phyloP scores from a whole-genome alignment of 2,113 vertebrate genomes.

The Pagrus major region DNA sequence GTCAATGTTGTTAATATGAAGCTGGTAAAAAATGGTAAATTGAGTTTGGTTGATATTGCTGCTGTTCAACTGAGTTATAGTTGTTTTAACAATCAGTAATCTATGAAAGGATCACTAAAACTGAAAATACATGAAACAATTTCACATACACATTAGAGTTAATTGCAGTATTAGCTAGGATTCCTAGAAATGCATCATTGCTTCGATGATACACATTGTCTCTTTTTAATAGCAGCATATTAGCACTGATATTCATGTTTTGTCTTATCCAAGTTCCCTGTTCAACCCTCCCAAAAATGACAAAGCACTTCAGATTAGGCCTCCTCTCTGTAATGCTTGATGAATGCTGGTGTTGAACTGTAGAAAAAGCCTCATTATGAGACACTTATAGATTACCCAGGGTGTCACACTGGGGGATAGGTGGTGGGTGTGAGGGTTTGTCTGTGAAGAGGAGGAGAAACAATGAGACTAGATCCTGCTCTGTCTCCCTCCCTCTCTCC shows the following conservation, averaged over 20 bases:
- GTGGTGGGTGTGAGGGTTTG: slow-evolving; percentile 71
- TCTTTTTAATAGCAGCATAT: slow-evolving; percentile 24
- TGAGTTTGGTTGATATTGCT: neutral
- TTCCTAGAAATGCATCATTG: neutral
- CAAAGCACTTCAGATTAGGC: slow-evolving; percentile 56
- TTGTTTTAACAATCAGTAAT: neutral
- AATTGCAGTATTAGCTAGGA: neutral
- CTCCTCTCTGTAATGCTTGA: slow-evolving; percentile 67
- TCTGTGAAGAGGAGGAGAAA: slow-evolving; percentile 73
- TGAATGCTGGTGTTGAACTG: slow-evolving; percentile 74
- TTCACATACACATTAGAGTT: neutral
- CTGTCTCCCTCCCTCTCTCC: slow-evolving; percentile 86
- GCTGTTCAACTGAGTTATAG: neutral
- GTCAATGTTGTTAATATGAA: neutral
- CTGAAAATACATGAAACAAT: neutral
- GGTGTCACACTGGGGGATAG: slow-evolving; percentile 72
- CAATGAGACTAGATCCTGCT: slow-evolving; percentile 68
- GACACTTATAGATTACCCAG: slow-evolving; percentile 82
- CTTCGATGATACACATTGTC: neutral
- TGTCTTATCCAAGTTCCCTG: slow-evolving; percentile 15
- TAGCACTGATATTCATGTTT: slow-evolving; percentile 28
- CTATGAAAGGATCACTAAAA: neutral
- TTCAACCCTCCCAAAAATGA: slow-evolving; percentile 22
- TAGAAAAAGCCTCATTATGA: slow-evolving; percentile 79
- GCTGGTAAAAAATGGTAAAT: neutral